These are phyloP conservation scores for Rhinopithecus roxellana DNA, from an alignment of 2,113 vertebrate species.

Conservation along the genomic window DNA sequence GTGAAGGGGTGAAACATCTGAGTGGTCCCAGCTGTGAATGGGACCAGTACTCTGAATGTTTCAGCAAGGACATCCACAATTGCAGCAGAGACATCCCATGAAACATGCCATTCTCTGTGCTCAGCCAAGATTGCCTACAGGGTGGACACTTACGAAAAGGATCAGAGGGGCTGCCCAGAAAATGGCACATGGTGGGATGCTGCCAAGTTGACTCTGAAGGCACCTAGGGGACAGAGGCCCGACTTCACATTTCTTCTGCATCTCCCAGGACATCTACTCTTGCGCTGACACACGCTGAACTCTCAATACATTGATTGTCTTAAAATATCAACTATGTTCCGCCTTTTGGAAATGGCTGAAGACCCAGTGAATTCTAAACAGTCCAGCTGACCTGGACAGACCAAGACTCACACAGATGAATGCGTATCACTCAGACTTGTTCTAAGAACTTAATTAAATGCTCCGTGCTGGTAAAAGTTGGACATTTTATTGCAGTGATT, in stretches of 20 bases:
- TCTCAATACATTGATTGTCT: not conserved
- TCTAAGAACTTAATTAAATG: not conserved
- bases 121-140: not conserved
- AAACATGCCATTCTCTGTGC: not conserved
- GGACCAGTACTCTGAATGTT: not conserved
- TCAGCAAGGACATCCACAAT: not conserved
- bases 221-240: not conserved
- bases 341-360: not conserved
- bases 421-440: not conserved
- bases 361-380: not conserved
- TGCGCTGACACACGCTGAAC: not conserved
- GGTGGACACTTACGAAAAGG: not conserved
- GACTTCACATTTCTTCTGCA: not conserved
- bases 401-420: not conserved
- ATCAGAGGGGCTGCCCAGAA: not conserved
- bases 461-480: not conserved
- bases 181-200: not conserved
- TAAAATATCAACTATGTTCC: not conserved
- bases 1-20: not conserved
- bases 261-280: not conserved
- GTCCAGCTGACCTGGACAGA: not conserved
- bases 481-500: not conserved
- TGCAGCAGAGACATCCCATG: not conserved
- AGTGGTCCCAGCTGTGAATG: not conserved
- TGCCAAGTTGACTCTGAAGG: not conserved